A percentile compares a stretch with the other conserved stretches of the same genome.
phyloP scores from a whole-genome alignment of 2,113 vertebrate species.

The Cyprinodon tularosa region DNA sequence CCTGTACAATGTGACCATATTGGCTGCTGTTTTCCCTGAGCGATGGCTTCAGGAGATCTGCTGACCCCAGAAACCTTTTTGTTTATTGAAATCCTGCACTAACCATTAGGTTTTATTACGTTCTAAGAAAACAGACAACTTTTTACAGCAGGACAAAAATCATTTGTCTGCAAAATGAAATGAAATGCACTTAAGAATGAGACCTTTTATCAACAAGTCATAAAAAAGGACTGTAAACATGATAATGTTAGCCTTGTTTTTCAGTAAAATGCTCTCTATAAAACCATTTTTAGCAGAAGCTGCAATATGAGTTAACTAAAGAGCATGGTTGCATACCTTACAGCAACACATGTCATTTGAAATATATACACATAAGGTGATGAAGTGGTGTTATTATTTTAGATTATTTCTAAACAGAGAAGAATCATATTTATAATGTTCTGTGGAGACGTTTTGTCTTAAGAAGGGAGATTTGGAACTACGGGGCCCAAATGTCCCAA shows the following conservation, averaged over 20 bases:
- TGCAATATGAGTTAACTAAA: background rate
- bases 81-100: too few species aligned
- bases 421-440: background rate
- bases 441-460: background rate
- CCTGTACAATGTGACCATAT: background rate
- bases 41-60: background rate
- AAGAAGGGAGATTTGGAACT: too few species aligned
- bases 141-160: background rate
- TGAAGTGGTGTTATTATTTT: background rate
- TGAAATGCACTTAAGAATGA: background rate
- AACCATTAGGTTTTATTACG: background rate
- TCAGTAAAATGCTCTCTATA: too few species aligned
- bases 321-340: background rate
- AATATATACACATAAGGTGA: background rate
- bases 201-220: background rate
- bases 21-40: background rate
- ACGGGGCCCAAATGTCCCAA: too few species aligned
- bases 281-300: background rate
- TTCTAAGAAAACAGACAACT: background rate
- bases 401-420: background rate
- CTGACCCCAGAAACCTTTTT: background rate
- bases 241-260: background rate
- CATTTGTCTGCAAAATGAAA: background rate
- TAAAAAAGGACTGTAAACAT: background rate
- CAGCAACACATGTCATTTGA: background rate